These are phyloP conservation scores for Nemoura dubitans DNA, from an alignment of 2,888 invertebrate species.

Conservation along the genomic window DNA sequence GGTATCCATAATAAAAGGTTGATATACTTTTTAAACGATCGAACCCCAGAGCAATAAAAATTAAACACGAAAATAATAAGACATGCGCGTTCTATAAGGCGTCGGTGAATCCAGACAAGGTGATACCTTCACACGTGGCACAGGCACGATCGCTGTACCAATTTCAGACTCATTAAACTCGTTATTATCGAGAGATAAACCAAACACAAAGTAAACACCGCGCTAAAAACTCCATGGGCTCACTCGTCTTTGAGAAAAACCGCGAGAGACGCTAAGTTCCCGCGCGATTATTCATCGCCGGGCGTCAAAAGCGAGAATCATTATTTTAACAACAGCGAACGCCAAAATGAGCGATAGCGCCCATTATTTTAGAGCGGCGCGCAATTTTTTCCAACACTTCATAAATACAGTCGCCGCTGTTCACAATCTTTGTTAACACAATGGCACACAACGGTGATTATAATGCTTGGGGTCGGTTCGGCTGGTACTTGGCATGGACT, in stretches of 20 bases:
- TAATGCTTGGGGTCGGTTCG: not conserved
- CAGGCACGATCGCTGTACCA: not conserved
- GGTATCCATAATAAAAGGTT: not conserved
- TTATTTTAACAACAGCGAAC: not conserved
- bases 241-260: not conserved
- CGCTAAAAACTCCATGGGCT: not conserved
- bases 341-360: constrained; percentile 7
- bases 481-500: too few relatives aligned
- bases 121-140: not conserved
- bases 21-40: constrained; percentile 7
- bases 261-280: not conserved
- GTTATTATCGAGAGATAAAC: not conserved
- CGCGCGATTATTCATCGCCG: not conserved
- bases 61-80: not conserved
- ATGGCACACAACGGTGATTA: not conserved
- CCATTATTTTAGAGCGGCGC: not conserved
- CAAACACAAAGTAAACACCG: not conserved
- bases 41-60: not conserved
- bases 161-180: not conserved
- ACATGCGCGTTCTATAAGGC: not conserved
- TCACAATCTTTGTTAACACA: not conserved
- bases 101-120: not conserved
- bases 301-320: not conserved
- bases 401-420: not conserved
- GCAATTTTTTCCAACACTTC: not conserved